Evolutionary conservation across 2,888 invertebrate species (phyloP).

Genomic region (Drepana falcataria): DNA sequence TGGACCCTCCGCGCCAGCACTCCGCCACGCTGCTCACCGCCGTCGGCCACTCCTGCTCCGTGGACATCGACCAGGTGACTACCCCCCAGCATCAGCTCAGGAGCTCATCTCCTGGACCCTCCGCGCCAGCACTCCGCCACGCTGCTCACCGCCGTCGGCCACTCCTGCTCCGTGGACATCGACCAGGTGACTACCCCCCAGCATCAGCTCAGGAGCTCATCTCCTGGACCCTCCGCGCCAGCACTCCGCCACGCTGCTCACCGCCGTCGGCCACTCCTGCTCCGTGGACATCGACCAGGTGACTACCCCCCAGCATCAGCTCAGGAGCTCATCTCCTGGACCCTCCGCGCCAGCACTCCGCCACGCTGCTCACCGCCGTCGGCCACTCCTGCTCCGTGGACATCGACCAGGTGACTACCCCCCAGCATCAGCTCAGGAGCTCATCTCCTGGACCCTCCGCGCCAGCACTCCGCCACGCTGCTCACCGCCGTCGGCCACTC

Average conservation of each 20-base stretch:
- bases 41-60: slow-evolving; percentile 90
- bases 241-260: slow-evolving; percentile 85
- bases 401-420: slow-evolving; percentile 83
- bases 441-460: no score
- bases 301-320: slow-evolving; percentile 33
- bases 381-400: slow-evolving; percentile 92
- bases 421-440: no score
- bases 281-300: slow-evolving; percentile 89
- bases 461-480: no score
- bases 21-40: slow-evolving; percentile 87
- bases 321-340: no score
- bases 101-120: slow-evolving; percentile 39
- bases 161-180: slow-evolving; percentile 90
- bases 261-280: slow-evolving; percentile 91
- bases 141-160: slow-evolving; percentile 89
- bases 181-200: slow-evolving; percentile 79
- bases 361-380: slow-evolving; percentile 86
- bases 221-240: slow-evolving; percentile 78
- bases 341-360: slow-evolving; percentile 81
- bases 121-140: slow-evolving; percentile 83
- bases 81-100: slow-evolving; percentile 14
- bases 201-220: no score
- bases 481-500: no score
- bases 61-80: slow-evolving; percentile 86
- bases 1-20: slow-evolving; percentile 79